Base-by-base conservation (phyloP, 2,888 invertebrate genomes). In the Cerastoderma edule region DNA sequence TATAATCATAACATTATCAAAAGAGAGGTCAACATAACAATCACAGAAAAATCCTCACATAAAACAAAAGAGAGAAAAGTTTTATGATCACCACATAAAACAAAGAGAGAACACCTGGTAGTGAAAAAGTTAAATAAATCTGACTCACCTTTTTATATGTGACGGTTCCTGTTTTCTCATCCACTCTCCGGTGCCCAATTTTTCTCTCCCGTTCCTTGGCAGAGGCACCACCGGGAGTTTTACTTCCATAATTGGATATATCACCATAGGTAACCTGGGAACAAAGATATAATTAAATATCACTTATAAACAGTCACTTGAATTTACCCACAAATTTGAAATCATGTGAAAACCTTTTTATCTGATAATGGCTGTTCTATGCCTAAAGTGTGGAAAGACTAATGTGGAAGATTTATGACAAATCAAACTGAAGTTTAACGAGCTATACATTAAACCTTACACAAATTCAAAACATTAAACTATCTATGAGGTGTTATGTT, bases 111-210 rank as follows among this genome's bases (percentile, higher is more conserved):
- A n/a, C n/a, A n/a, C n/a, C n/a, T n/a, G n/a, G n/a, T n/a, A n/a
- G n/a, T n/a, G n/a, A n/a, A n/a, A n/a, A n/a, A 13, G 19, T 44
- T 10, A 44, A 10, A 19, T 19, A 53, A 10, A 53, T 19, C 24
- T 19, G 24, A 27, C 83, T 72, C 89, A 95, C 95, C 94, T 99
- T 99, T 94, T 99, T 99, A 94, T 99, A 99, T 35, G 99, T 99
- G 93, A 99, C 99, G 94, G 98, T 98, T 77, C 99, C 99, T 69
- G 97, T 90, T 35, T 82, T 78, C 89, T 98, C 97, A 71, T 98
- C 98, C 83, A 99, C 99, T 84, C 99, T 95, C 85, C 99, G 95
- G 94, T 99, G 99, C 8, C 99, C 99, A 93, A 99, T 96, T 94
- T 99, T 99, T 70, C 92, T 89, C 82, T 94, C 93, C 50, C 82